Evolutionary conservation across 2,113 vertebrate genomes (phyloP), one percentile per base, ranked within the genome.

Genomic region (Phycodurus eques): DNA sequence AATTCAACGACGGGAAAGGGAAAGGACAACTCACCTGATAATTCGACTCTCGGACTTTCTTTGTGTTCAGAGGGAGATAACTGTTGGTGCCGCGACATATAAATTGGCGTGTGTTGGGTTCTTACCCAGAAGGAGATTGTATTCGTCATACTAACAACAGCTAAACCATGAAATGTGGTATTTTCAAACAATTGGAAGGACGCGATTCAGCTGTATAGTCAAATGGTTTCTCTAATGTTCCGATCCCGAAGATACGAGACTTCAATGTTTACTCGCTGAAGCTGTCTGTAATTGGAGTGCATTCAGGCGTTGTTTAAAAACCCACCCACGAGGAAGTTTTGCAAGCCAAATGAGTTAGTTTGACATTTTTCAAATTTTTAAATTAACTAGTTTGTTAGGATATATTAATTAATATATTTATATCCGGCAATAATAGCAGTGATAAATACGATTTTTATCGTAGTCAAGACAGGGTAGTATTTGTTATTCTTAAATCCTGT

Each of bases 101-200:
- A 56, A 57, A 72, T 70, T 15, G 72, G 85, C 74, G 85, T 78
- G 78, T 76, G 39, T 27, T 10, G 63, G 22, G 43, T 13, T 66
- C 64, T 9, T 47, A 17, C 39, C 44, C 64, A 9, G 20, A 66
- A n/a, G 11, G 8, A 2, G 2, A 53, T 73, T 74, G 57, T 71
- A 65, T 68, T 72, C 79, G 59, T 87, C 85, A 86, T 88, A 54
- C 57, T 87, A 81, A 78, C 66, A 66, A 2, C 61, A 66, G 2
- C 42, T 31, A 3, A 17, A 4, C 17, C 1, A 4, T 27, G 43
- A 64, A 49, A 63, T 44, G 8, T 19, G 9, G 0, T 8, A 19
- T 4, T 3, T 47, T 54, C 19, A 67, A 62, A 66, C 43, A 8
- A 17, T 61, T 3, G 0, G 8, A 2, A 0, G 3, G 1, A 70